Evolutionary conservation across 2,888 invertebrate species (phyloP).

Genomic region (Chorisops tibialis): DNA sequence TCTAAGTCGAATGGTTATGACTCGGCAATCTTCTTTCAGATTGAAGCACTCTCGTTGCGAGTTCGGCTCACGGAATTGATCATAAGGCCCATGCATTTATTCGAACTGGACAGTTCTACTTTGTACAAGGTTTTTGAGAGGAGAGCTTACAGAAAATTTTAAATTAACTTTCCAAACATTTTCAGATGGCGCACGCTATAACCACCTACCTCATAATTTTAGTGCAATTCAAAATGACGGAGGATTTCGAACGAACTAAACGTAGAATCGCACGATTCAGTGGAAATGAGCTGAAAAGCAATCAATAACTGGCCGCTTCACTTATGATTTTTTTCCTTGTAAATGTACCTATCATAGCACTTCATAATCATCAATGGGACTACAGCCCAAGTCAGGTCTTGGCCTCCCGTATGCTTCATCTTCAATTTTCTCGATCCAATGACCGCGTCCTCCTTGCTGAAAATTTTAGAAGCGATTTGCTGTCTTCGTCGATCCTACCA

Average conservation of each 20-base stretch:
- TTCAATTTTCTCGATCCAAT: too few relatives aligned
- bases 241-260: slow-evolving; percentile 16
- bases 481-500: too few relatives aligned
- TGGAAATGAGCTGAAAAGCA: too few relatives aligned
- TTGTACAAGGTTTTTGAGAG: slow-evolving; percentile 1
- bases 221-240: slow-evolving; percentile 29
- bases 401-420: too few relatives aligned
- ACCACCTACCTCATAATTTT: slow-evolving; percentile 27
- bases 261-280: not conserved
- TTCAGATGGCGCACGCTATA: slow-evolving; percentile 28
- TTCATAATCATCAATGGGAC: too few relatives aligned
- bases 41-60: slow-evolving; percentile 7
- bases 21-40: not conserved
- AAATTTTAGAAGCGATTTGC: too few relatives aligned
- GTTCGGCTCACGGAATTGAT: not conserved
- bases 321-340: too few relatives aligned
- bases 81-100: slow-evolving; percentile 6
- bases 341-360: too few relatives aligned
- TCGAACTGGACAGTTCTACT: slow-evolving; percentile 4
- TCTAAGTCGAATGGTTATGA: too few relatives aligned
- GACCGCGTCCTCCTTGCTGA: too few relatives aligned
- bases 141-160: not conserved
- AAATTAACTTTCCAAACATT: slow-evolving; percentile 3
- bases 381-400: too few relatives aligned
- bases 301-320: too few relatives aligned